Evolutionary conservation across 2,113 vertebrate genomes (phyloP).

Genomic region (Atrichornis clamosus): DNA sequence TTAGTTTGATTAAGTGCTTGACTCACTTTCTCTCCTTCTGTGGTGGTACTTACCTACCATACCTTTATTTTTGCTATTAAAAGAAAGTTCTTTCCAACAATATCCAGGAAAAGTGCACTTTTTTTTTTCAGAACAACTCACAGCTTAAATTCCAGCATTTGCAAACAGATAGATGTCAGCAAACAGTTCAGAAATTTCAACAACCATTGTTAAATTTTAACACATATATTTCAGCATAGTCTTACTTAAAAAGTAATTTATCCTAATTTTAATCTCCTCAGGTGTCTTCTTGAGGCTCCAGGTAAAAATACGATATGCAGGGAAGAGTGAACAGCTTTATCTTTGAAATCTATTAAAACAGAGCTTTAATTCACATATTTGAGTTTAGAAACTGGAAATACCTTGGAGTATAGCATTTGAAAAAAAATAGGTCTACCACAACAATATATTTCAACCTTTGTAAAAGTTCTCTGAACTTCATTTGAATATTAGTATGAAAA

Average conservation of each 20-base stretch:
- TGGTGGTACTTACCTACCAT: neutral
- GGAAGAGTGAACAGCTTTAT: neutral
- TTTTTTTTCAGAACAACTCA: neutral
- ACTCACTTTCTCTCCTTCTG: neutral
- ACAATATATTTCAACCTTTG: neutral
- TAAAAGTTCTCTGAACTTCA: neutral
- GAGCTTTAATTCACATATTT: neutral
- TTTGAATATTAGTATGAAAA: neutral
- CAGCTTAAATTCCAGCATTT: neutral
- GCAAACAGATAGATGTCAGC: neutral
- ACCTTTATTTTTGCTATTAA: neutral
- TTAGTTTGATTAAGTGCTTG: neutral
- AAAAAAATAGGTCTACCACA: neutral
- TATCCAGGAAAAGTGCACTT: neutral
- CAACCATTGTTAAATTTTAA: neutral
- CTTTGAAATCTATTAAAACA: neutral
- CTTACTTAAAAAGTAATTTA: neutral
- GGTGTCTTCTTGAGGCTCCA: neutral
- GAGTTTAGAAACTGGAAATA: neutral
- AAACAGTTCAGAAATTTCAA: neutral
- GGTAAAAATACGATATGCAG: neutral
- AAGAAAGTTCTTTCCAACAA: neutral
- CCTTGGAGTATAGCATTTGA: neutral
- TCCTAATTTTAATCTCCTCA: neutral
- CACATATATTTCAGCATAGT: neutral